These are phyloP conservation scores for Apodemia hepburni DNA, from an alignment of 2,888 invertebrate genomes.

Conservation along the genomic window DNA sequence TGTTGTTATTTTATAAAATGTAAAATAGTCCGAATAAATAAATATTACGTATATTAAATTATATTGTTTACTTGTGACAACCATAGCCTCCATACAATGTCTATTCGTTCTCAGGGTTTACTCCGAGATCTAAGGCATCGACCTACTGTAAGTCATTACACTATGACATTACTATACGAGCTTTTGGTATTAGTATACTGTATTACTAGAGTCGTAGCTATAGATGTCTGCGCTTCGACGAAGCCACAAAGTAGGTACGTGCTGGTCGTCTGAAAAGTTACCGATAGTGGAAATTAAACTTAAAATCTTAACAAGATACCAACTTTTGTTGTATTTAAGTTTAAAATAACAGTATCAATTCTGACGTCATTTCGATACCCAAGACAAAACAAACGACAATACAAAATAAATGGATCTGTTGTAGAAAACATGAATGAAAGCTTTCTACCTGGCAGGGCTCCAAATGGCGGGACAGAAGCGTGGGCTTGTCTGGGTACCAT, in stretches of 20 bases:
- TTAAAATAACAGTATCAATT: neutral
- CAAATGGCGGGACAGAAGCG: constrained; percentile 46
- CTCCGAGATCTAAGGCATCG: too few species aligned
- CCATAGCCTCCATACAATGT: too few species aligned
- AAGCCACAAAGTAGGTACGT: neutral
- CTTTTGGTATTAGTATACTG: too few species aligned
- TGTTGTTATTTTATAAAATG: too few species aligned
- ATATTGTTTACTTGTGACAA: too few species aligned
- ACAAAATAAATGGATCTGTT: constrained; percentile 30
- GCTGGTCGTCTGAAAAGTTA: neutral
- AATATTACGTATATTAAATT: too few species aligned
- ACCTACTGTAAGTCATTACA: too few species aligned
- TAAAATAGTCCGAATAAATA: too few species aligned
- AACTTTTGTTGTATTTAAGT: neutral
- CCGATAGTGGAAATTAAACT: neutral
- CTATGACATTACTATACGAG: too few species aligned
- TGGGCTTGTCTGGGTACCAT: constrained; percentile 38
- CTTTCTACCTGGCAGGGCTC: constrained; percentile 44
- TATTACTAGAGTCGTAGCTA: neutral
- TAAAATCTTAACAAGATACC: neutral
- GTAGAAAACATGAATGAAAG: constrained; percentile 47
- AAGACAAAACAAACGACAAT: constrained; percentile 26
- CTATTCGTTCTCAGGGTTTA: too few species aligned
- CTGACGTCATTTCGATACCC: constrained; percentile 11
- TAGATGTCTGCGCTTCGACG: neutral